These are phyloP conservation scores for Pygathrix nemaeus DNA, from an alignment of 2,113 vertebrate species.

Conservation along the genomic window DNA sequence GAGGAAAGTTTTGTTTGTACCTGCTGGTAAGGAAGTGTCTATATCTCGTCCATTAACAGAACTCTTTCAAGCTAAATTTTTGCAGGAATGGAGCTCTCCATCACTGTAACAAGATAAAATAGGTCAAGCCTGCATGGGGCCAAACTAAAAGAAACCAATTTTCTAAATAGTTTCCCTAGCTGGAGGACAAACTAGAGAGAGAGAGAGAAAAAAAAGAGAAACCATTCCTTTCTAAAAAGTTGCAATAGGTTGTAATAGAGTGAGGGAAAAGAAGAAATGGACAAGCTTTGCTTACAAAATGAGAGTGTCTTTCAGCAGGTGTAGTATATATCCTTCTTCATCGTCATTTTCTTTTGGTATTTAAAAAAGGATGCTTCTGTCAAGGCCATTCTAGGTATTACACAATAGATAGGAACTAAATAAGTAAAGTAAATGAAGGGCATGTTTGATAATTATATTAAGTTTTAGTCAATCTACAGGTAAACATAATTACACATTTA, in stretches of 20 bases:
- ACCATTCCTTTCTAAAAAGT: slow-evolving; percentile 26
- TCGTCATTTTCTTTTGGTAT: not conserved
- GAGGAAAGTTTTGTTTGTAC: not conserved
- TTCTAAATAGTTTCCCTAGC: slow-evolving; percentile 65
- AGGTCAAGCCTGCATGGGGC: slow-evolving; percentile 55
- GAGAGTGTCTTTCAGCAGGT: not conserved
- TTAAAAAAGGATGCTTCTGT: not conserved
- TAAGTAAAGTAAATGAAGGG: not conserved
- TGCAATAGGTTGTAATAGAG: slow-evolving; percentile 51
- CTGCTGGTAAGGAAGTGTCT: not conserved
- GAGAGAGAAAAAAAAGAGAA: not conserved
- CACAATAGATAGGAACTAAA: not conserved
- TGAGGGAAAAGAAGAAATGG: not conserved
- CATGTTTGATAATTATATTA: not conserved
- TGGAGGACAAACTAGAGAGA: slow-evolving; percentile 35
- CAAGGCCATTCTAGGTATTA: not conserved
- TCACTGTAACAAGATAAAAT: slow-evolving; percentile 68
- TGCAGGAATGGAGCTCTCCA: slow-evolving; percentile 46
- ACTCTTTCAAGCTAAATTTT: slow-evolving; percentile 70
- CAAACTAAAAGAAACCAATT: slow-evolving; percentile 62
- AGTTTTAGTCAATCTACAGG: not conserved
- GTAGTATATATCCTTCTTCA: not conserved
- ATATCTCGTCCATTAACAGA: slow-evolving; percentile 24
- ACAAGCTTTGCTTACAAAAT: not conserved
- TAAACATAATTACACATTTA: not conserved